Evolutionary conservation across 2,888 invertebrate genomes (phyloP), one percentile per base, ranked within the genome.

Genomic region (Drosophila meridiana): DNA sequence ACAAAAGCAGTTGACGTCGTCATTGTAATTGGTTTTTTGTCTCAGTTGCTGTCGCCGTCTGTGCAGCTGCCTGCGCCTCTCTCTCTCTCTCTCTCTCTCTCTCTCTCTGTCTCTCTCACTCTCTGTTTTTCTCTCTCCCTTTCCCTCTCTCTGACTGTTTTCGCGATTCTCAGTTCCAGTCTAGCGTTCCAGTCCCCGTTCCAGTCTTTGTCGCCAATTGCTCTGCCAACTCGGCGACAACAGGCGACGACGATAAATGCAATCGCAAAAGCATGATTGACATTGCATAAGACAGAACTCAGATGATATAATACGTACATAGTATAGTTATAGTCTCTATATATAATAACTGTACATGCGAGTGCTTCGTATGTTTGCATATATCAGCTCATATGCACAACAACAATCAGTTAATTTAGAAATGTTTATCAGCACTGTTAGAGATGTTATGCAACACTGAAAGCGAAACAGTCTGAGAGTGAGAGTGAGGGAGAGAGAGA

Each of bases 241-340:
- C 43, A 55, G 66, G 56, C 73, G 42, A 73, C 73, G 32, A 73
- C 66, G 78, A 81, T 80, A 84, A 79, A 78, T 79, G 76, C 70
- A 78, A 83, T 73, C 74, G 84, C 82, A 48, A 48, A 72, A 76
- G 73, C 78, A 73, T 77, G 83, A 78, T 89, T 86, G 86, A 73
- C 81, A 80, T 88, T 88, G 77, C 88, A 87, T 89, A 88, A 52
- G 36, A 48, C 52, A 67, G 38, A 28, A 40, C 55, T 28, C 55
- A 40, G 38, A 55, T 55, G 55, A 55, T 55, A 55, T 55, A 38
- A 55, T 55, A 40, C 36, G 36, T 14, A 36, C 13, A 53, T 34
- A 52, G 3, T 52, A 52, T n/a, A n/a, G n/a, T n/a, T n/a, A n/a
- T n/a, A n/a, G n/a, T 36, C 36, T 36, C 50, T 50, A 59, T 52